These are phyloP conservation scores for Pogonocichla stellata DNA, from an alignment of 2,113 vertebrate species.

Conservation along the genomic window DNA sequence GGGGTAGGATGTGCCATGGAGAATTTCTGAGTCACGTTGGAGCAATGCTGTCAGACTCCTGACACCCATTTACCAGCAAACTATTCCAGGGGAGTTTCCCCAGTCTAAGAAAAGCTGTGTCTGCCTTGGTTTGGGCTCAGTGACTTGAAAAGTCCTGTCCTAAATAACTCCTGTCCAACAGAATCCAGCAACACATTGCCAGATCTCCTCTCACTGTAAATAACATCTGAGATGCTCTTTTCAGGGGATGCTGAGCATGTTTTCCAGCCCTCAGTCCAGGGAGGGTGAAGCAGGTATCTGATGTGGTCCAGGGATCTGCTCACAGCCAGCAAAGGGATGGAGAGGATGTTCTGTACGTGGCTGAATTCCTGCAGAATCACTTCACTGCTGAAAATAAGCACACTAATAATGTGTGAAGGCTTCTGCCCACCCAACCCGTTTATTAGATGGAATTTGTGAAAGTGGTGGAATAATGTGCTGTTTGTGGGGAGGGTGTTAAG, in stretches of 20 bases:
- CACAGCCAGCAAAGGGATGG: background rate
- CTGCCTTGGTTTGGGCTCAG: fast-evolving
- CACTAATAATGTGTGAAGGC: background rate
- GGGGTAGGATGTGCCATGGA: fast-evolving
- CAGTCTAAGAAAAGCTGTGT: background rate
- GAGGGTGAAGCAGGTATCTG: background rate
- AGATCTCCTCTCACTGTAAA: background rate
- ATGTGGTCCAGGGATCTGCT: background rate
- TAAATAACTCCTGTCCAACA: background rate
- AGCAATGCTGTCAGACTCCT: background rate
- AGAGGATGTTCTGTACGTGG: fast-evolving
- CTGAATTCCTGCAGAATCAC: background rate
- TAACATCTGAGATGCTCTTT: background rate
- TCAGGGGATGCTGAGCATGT: fast-evolving
- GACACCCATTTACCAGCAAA: background rate
- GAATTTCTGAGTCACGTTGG: background rate
- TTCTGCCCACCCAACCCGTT: background rate
- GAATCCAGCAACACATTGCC: background rate
- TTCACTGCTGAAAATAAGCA: background rate
- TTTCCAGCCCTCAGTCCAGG: background rate
- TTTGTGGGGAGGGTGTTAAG: background rate
- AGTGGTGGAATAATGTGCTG: background rate
- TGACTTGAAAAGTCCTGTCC: background rate
- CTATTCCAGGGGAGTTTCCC: background rate
- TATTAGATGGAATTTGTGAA: background rate